phyloP scores from a whole-genome alignment of 2,113 vertebrate genomes.

The Petrocephalus microphthalmus region DNA sequence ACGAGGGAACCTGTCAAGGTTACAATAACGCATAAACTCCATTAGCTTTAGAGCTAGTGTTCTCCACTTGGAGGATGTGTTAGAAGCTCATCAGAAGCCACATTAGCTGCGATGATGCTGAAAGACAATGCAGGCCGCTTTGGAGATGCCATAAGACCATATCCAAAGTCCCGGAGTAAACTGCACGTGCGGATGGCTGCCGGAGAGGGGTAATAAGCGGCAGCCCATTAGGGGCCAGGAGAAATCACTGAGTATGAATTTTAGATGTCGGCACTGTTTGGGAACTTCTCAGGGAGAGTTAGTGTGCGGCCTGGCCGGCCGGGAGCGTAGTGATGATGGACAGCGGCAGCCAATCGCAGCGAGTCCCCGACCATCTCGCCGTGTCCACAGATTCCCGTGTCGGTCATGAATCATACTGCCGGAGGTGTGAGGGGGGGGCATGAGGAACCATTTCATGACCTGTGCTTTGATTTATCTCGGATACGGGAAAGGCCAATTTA shows the following conservation, averaged over 20 bases:
- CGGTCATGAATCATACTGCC: constrained; percentile 56
- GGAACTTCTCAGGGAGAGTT: constrained; percentile 30
- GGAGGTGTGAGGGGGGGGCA: constrained; percentile 33
- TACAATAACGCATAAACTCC: neutral
- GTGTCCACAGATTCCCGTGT: constrained; percentile 49
- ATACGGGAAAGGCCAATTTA: constrained; percentile 58
- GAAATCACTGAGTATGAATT: neutral
- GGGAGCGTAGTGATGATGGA: constrained; percentile 52
- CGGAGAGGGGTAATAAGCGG: neutral
- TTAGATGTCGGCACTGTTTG: neutral
- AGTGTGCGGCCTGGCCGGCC: constrained; percentile 38
- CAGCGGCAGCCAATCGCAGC: constrained; percentile 32
- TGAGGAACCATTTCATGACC: constrained; percentile 74
- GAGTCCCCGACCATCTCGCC: constrained; percentile 39
- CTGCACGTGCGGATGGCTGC: neutral
- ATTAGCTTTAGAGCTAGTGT: neutral
- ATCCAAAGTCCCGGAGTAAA: neutral
- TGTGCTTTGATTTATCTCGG: constrained; percentile 73
- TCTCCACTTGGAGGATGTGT: neutral
- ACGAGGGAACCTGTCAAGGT: neutral
- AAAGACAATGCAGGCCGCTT: neutral
- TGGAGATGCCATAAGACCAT: neutral
- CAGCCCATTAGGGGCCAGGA: neutral
- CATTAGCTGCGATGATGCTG: neutral
- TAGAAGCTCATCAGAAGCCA: neutral